Conservation (phyloP, 2,113 vertebrate species). For the Nyctereutes procyonoides region DNA sequence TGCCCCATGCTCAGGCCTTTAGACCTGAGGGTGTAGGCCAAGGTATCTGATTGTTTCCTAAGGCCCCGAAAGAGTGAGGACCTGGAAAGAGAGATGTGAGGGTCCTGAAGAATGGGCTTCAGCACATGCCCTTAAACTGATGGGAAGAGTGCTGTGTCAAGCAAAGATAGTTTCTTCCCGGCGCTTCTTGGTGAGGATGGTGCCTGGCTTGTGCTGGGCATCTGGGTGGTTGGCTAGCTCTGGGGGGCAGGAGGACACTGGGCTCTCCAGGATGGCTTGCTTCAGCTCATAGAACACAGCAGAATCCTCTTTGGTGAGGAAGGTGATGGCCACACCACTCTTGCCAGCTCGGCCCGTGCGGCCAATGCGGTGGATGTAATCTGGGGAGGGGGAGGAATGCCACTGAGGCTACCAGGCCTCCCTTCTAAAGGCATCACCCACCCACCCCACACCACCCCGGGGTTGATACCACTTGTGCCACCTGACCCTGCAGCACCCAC, state of each 20-base stretch:
- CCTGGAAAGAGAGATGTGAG: neutral
- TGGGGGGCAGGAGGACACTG: constrained; percentile 96
- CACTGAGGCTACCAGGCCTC: neutral
- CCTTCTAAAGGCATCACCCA: neutral
- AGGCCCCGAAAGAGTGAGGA: constrained; percentile 11
- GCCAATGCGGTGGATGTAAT: constrained; percentile 99
- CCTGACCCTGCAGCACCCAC: neutral
- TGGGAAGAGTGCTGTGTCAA: constrained; percentile 80
- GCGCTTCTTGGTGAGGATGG: constrained; percentile 99
- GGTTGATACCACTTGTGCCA: neutral
- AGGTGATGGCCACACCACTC: constrained; percentile 97
- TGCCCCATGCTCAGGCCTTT: neutral
- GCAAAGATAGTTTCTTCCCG: constrained; percentile 99
- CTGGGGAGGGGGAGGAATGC: constrained; percentile 78
- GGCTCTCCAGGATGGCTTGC: constrained; percentile 98
- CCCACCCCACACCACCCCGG: neutral
- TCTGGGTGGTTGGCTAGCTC: constrained; percentile 98
- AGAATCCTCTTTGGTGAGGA: constrained; percentile 98
- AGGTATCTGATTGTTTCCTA: neutral
- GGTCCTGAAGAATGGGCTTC: constrained; percentile 14
- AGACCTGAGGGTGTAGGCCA: neutral
- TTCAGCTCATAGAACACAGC: constrained; percentile 98
- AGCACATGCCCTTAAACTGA: neutral
- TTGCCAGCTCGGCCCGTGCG: constrained; percentile 98
- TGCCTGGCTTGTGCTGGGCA: constrained; percentile 98